Evolutionary conservation across 1,140 invertebrate species (phyloP).

Genomic region (Oncopodura yosiiana): DNA sequence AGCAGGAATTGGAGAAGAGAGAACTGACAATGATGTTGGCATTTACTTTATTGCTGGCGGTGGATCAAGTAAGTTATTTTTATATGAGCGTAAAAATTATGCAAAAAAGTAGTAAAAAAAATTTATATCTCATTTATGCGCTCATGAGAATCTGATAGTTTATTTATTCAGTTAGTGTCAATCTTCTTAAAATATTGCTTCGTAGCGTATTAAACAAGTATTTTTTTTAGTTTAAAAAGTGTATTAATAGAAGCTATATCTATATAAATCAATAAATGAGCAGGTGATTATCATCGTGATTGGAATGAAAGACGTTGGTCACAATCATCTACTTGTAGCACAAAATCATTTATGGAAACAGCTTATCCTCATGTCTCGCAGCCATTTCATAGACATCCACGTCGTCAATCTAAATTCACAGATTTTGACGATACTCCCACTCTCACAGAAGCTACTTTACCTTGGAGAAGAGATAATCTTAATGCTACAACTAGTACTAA

Average conservation of each 20-base stretch:
- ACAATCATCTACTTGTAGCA: constrained; percentile 27
- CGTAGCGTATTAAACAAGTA: no score
- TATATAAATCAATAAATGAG: not conserved
- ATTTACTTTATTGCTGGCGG: constrained; percentile 36
- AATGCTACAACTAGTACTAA: not conserved
- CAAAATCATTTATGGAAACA: constrained; percentile 46
- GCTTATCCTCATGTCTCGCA: constrained; percentile 53
- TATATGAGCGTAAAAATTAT: not conserved
- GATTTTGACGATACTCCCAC: constrained; percentile 47
- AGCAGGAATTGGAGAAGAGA: constrained; percentile 1
- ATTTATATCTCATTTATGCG: not conserved
- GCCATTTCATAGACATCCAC: constrained; percentile 51
- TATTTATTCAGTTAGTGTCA: constrained; percentile 4
- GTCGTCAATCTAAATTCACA: constrained; percentile 50
- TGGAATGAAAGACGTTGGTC: constrained; percentile 34
- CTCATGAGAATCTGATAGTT: not conserved
- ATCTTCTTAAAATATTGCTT: no score
- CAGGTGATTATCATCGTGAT: constrained; percentile 28
- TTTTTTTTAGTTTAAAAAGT: no score
- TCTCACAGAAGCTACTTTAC: constrained; percentile 59
- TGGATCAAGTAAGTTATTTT: constrained; percentile 22
- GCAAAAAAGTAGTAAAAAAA: not conserved
- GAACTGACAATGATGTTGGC: constrained; percentile 26
- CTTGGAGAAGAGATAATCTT: constrained; percentile 56
- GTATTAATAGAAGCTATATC: no score